These are phyloP conservation scores for Reinhardtius hippoglossoides DNA, from an alignment of 2,113 vertebrate species.

Conservation along the genomic window DNA sequence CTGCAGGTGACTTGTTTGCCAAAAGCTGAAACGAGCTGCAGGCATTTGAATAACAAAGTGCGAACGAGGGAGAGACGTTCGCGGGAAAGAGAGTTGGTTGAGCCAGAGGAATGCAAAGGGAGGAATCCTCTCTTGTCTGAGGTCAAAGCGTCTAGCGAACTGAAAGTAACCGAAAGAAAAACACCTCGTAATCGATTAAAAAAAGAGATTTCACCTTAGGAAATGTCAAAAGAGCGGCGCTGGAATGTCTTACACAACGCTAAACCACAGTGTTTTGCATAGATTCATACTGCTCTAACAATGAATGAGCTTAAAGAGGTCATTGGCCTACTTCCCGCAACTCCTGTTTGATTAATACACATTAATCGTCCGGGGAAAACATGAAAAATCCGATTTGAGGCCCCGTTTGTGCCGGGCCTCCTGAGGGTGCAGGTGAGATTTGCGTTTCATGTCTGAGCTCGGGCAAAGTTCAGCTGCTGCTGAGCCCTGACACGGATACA, in stretches of 20 bases:
- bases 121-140: slow-evolving; percentile 37
- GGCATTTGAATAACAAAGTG: slow-evolving; percentile 36
- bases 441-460: neutral
- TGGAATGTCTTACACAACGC: slow-evolving; percentile 16
- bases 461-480: slow-evolving; percentile 2
- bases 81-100: neutral
- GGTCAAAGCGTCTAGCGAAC: slow-evolving; percentile 19
- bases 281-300: neutral
- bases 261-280: neutral
- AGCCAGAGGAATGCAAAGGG: slow-evolving; percentile 46
- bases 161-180: neutral
- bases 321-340: neutral
- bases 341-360: slow-evolving; percentile 19
- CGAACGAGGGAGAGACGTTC: neutral
- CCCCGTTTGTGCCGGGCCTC: neutral
- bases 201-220: slow-evolving; percentile 1
- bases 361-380: slow-evolving; percentile 24
- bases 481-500: slow-evolving; percentile 4
- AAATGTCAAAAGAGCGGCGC: neutral
- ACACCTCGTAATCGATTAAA: slow-evolving; percentile 1
- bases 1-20: slow-evolving; percentile 31
- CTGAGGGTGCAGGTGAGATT: neutral
- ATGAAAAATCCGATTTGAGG: neutral
- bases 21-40: neutral
- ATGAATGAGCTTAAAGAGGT: neutral